A percentile compares a stretch with the other conserved stretches of the same genome.
Conservation (phyloP, 1,140 invertebrate species). For the Copidosoma floridanum region DNA sequence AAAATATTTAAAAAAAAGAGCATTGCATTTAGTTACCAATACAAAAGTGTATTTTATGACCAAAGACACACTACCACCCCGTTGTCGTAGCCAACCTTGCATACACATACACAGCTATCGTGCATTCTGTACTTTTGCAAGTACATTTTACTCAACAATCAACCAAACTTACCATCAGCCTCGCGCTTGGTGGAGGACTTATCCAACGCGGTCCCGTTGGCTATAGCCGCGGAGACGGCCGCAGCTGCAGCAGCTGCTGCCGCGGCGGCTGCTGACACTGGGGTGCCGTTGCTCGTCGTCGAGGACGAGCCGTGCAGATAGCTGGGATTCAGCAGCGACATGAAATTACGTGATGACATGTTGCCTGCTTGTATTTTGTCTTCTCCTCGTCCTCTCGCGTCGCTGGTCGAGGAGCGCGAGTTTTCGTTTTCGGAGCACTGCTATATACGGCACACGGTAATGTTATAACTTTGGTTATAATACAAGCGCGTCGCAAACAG, state of each 20-base stretch:
- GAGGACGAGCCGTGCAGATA: slow-evolving; percentile 54
- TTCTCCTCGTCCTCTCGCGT: too few species aligned
- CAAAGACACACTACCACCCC: background rate
- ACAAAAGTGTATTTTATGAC: background rate
- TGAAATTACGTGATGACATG: slow-evolving; percentile 58
- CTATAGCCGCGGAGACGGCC: slow-evolving; percentile 47
- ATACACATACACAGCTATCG: too few species aligned
- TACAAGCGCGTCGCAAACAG: too few species aligned
- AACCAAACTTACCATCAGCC: slow-evolving; percentile 44
- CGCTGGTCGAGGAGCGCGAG: too few species aligned
- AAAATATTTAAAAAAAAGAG: background rate
- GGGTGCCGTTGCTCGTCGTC: slow-evolving; percentile 34
- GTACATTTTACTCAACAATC: too few species aligned
- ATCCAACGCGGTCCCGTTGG: slow-evolving; percentile 46
- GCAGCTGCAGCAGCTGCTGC: slow-evolving; percentile 48
- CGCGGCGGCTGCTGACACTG: slow-evolving; percentile 44
- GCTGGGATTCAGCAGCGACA: slow-evolving; percentile 57
- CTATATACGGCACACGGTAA: too few species aligned
- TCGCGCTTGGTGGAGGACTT: slow-evolving; percentile 43
- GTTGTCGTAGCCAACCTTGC: too few species aligned
- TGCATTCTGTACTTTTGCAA: too few species aligned
- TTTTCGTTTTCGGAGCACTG: too few species aligned
- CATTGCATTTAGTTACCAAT: background rate
- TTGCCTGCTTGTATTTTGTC: too few species aligned
- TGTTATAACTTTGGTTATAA: too few species aligned